Evolutionary conservation across 2,113 vertebrate species (phyloP), one percentile per base, ranked within the genome.

Genomic region (Pterocles gutturalis): DNA sequence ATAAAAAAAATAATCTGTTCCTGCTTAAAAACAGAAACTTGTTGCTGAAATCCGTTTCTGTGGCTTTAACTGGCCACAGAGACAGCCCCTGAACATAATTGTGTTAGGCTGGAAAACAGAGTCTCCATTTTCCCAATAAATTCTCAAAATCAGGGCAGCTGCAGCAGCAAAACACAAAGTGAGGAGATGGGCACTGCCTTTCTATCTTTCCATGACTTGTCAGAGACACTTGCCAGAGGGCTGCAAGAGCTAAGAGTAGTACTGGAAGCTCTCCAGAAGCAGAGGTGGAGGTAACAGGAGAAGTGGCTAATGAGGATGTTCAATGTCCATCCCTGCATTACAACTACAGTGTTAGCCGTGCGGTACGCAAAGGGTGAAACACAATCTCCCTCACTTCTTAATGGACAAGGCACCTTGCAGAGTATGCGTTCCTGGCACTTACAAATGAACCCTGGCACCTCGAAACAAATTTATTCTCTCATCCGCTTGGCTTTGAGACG

Each of bases 291-390:
- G 36, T 21, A 77, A 53, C 26, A n/a, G 43, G 14, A 73, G 48
- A 79, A 75, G 33, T 13, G 18, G 18, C 29, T 77, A 65, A 78
- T 1, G 3, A 80, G 73, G 38, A n/a, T 55, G 34, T 60, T 76
- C 26, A 2, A 11, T 26, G 49, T 57, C 24, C 0, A 0, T 38
- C 36, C 69, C 41, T 18, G n/a, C 33, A 15, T 83, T 58, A 24
- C 33, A n/a, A 12, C 46, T 43, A 9, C 17, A n/a, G 34, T 34
- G 41, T 80, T 51, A 38, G 7, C 58, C 7, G 14, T 2, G 3
- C n/a, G 14, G 38, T 28, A 72, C 0, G 2, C 22, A 61, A 28
- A 58, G 25, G 28, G 19, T 31, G 43, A 90, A 92, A 71, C 25
- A 19, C 46, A 14, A 29, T 38, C 58, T 77, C 61, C 58, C 36